Evolutionary conservation across 2,113 vertebrate species (phyloP), one percentile per base, ranked within the genome.

Genomic region (Pardalotus punctatus): DNA sequence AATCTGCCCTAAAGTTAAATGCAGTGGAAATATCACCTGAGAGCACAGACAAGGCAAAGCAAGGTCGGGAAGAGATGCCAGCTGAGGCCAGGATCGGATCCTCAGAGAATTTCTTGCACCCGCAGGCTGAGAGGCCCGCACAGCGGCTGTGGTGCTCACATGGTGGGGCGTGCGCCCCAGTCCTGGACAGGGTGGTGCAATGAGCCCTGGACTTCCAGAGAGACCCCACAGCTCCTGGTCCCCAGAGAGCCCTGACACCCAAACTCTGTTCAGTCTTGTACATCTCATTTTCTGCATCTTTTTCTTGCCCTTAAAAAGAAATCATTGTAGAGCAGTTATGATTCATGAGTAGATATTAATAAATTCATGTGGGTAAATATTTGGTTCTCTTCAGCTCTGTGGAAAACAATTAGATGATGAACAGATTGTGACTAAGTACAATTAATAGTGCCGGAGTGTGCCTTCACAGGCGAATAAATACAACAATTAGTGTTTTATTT

Each of bases 391-490:
- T 81, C 43, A 85, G 64, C 73, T 81, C 74, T 86, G 51, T 86
- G 47, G 70, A 96, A 92, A 90, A 93, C 87, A 83, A 91, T 91
- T 90, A 92, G 53, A 66, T 91, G 86, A 93, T 96, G 92, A 95
- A 80, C 74, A 95, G 79, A 94, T 94, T 96, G 92, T 97, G 96
- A 96, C 94, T 95, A 95, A 95, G 84, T 88, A 93, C 78, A 88
- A 93, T 94, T 95, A 96, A 95, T 91, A 91, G 54, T 70, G 58
- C 66, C 65, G 85, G 71, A 87, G 65, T 60, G 33, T 86, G 80
- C 72, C 57, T 95, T 96, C 77, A 50, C 36, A 65, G 71, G 80
- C 93, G 85, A 94, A 96, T 96, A 94, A 94, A 97, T 91, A 90
- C 94, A 94, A 91, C 67, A 93, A 96, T 96, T 93, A 96, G 42